These are phyloP conservation scores for Perca flavescens DNA, from an alignment of 2,113 vertebrate species.

Conservation along the genomic window DNA sequence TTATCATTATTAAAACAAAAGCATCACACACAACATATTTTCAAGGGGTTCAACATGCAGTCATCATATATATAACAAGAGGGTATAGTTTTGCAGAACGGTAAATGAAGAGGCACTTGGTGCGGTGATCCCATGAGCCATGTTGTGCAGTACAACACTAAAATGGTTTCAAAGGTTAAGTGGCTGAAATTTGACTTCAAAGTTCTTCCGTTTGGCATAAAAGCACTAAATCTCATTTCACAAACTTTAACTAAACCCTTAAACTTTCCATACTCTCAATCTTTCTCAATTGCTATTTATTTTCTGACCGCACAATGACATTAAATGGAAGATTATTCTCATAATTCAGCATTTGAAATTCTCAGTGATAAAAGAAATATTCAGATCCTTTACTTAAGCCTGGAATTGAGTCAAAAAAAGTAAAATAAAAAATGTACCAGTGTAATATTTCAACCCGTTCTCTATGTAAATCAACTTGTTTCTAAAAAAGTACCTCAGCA, in stretches of 20 bases:
- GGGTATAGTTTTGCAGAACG: background rate
- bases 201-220: conserved; percentile 41
- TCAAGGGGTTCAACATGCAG: background rate
- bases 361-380: background rate
- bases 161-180: background rate
- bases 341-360: background rate
- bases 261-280: background rate
- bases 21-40: background rate
- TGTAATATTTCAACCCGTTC: conserved; percentile 3
- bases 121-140: background rate
- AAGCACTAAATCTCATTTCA: conserved; percentile 3
- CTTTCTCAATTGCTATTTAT: background rate
- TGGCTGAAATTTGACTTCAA: conserved; percentile 9
- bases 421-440: background rate
- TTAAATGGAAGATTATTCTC: background rate
- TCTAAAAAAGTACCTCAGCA: background rate
- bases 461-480: background rate
- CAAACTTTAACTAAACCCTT: background rate
- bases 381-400: background rate
- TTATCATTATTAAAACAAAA: conserved; percentile 32
- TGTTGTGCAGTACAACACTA: background rate
- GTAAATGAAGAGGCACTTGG: background rate
- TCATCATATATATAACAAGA: background rate
- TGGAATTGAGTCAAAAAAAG: background rate
- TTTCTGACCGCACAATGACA: background rate